Percentiles rank a stretch among this genome's conserved stretches.
These are phyloP conservation scores for Neomonachus schauinslandi DNA, from an alignment of 2,113 vertebrate genomes.

Conservation along the genomic window DNA sequence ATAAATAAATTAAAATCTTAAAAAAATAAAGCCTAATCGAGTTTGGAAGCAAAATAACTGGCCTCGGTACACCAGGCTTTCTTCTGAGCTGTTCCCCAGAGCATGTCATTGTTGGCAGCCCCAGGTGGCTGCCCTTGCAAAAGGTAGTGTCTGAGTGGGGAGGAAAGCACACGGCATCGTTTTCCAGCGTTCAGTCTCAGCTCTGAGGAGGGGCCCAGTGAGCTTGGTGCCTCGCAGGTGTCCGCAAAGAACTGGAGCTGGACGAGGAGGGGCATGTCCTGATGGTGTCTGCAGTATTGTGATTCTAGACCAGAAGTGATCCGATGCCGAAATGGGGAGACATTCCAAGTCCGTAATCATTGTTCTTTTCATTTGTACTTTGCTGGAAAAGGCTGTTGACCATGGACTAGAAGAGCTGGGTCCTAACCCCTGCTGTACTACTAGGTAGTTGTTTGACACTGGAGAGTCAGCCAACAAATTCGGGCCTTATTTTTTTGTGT, in stretches of 20 bases:
- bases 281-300: neutral
- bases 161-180: neutral
- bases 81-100: neutral
- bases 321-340: neutral
- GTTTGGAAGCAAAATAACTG: neutral
- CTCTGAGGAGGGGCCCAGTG: neutral
- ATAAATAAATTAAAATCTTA: neutral
- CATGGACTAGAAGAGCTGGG: neutral
- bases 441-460: neutral
- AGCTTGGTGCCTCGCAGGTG: neutral
- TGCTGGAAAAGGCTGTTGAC: neutral
- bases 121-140: too few relatives aligned
- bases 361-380: neutral
- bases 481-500: neutral
- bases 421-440: neutral
- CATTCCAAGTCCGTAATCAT: neutral
- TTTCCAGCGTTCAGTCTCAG: neutral
- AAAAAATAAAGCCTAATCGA: neutral
- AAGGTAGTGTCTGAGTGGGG: neutral
- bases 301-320: neutral
- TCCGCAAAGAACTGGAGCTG: neutral
- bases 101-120: accelerated
- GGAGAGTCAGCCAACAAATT: neutral
- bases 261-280: accelerated
- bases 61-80: neutral